Evolutionary conservation across 2,888 invertebrate species (phyloP).

Genomic region (Schizotus pectinicornis): DNA sequence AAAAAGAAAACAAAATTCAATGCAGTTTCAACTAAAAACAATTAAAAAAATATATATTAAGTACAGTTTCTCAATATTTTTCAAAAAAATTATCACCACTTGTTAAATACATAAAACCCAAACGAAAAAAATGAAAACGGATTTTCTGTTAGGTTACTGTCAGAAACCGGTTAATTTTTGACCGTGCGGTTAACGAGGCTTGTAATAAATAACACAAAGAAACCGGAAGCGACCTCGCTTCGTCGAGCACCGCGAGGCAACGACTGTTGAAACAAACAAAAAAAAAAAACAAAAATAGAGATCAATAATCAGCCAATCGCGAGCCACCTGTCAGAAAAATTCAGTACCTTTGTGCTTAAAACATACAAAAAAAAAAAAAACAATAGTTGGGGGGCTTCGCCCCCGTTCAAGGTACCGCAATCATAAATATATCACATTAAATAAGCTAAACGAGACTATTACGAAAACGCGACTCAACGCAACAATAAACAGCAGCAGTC

Average conservation of each 20-base stretch:
- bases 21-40: constrained; percentile 22
- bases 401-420: constrained; percentile 44
- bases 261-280: constrained; percentile 6
- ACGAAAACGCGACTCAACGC: constrained; percentile 39
- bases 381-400: constrained; percentile 34
- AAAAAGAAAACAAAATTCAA: constrained; percentile 17
- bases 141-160: constrained; percentile 18
- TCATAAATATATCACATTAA: constrained; percentile 55
- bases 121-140: constrained; percentile 12
- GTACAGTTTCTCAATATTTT: constrained; percentile 23
- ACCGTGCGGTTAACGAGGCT: no score
- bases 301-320: constrained; percentile 50
- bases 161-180: background rate
- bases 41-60: constrained; percentile 29
- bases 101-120: constrained; percentile 22
- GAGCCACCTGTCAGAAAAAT: constrained; percentile 47
- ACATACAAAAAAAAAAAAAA: constrained; percentile 37
- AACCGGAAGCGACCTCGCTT: constrained; percentile 7
- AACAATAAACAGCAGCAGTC: constrained; percentile 38
- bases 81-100: constrained; percentile 21
- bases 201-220: constrained; percentile 9
- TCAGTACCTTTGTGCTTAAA: constrained; percentile 53
- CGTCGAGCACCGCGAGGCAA: constrained; percentile 1
- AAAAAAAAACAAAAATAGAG: constrained; percentile 36
- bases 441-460: constrained; percentile 50